Conservation (phyloP, 37 sponge, comb jelly and placozoan species). For the Spongilla lacustris region DNA sequence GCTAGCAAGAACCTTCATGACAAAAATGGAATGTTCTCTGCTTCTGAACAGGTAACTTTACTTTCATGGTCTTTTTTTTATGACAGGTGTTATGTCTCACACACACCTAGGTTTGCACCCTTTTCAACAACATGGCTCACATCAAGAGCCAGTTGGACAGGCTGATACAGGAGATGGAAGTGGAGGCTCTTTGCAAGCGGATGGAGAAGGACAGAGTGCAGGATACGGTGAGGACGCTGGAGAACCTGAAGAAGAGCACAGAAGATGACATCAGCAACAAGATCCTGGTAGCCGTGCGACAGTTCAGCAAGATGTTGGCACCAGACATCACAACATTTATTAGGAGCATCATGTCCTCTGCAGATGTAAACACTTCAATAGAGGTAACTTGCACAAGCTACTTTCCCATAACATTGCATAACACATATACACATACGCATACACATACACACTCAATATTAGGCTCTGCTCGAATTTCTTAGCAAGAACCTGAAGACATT, state of each 20-base stretch:
- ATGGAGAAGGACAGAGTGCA: background rate
- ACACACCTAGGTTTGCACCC: background rate
- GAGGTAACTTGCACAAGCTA: background rate
- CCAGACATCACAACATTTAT: background rate
- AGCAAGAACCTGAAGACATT: constrained; percentile 39
- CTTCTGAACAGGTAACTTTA: background rate
- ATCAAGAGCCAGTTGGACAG: background rate
- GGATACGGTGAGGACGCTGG: background rate
- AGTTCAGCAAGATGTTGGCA: background rate
- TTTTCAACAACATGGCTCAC: background rate
- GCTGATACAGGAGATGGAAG: background rate
- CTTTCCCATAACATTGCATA: too few relatives aligned
- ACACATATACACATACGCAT: background rate
- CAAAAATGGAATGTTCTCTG: background rate
- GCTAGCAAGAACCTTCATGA: background rate
- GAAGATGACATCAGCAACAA: background rate
- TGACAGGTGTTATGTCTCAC: too few relatives aligned
- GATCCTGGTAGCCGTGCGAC: background rate
- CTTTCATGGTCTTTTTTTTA: too few relatives aligned
- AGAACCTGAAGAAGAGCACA: background rate
- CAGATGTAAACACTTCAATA: background rate
- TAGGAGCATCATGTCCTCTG: background rate
- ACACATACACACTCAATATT: background rate
- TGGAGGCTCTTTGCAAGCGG: background rate
- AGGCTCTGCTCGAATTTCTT: constrained; percentile 36